Evolutionary conservation across 2,113 vertebrate genomes (phyloP).

Genomic region (Larimichthys polyactis): DNA sequence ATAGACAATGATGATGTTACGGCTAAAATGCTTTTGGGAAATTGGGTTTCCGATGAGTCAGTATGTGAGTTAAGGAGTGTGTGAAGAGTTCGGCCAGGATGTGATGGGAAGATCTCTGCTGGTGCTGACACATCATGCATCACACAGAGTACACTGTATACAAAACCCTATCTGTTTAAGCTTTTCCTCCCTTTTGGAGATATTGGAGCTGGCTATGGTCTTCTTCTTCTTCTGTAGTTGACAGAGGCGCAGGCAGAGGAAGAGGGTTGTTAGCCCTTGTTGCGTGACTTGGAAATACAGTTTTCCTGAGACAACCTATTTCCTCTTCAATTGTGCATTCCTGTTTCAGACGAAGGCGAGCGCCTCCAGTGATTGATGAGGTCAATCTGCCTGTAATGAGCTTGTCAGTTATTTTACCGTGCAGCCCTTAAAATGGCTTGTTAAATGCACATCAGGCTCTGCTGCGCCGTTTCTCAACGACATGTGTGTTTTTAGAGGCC

Average conservation of each 20-base stretch:
- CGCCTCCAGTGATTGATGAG: conserved; percentile 67
- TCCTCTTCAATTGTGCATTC: conserved; percentile 31
- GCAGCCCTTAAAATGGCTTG: conserved; percentile 58
- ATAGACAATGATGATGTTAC: conserved; percentile 72
- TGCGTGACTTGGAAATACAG: conserved; percentile 23
- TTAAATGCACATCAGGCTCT: conserved; percentile 68
- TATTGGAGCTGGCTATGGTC: conserved; percentile 9
- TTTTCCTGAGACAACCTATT: conserved; percentile 38
- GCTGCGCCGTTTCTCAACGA: neutral
- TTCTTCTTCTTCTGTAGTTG: conserved; percentile 4
- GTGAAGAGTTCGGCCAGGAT: conserved; percentile 34
- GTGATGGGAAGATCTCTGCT: conserved; percentile 20
- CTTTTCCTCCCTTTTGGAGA: conserved; percentile 36
- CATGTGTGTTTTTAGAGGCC: conserved; percentile 20
- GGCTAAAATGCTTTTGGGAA: conserved; percentile 61
- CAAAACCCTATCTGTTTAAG: conserved; percentile 46
- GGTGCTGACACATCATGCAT: conserved; percentile 63
- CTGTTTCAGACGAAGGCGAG: conserved; percentile 36
- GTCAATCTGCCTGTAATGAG: conserved; percentile 61
- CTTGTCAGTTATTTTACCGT: conserved; percentile 55
- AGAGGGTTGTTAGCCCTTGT: conserved; percentile 2
- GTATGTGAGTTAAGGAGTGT: conserved; percentile 11
- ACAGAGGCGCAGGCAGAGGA: neutral
- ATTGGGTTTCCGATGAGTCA: conserved; percentile 60
- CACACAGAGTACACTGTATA: conserved; percentile 58